These are phyloP conservation scores for Tychaedon coryphoeus DNA, from an alignment of 2,113 vertebrate genomes.

Conservation along the genomic window DNA sequence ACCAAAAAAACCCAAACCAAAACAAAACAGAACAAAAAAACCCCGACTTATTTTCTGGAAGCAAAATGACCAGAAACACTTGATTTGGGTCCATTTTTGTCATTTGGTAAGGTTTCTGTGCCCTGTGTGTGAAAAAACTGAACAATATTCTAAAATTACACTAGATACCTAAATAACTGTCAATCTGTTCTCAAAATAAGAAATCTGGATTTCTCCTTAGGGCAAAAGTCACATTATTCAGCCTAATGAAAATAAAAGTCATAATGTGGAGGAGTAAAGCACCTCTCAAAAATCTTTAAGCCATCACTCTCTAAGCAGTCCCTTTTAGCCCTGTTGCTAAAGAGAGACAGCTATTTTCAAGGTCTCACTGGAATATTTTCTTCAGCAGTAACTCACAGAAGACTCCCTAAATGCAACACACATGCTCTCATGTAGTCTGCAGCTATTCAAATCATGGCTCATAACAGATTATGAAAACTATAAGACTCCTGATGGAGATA, in stretches of 20 bases:
- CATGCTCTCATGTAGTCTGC: not conserved
- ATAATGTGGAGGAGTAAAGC: not conserved
- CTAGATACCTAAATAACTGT: not conserved
- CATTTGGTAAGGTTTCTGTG: not conserved
- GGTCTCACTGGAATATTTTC: not conserved
- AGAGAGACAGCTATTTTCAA: not conserved
- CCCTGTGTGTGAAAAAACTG: not conserved
- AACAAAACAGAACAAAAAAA: too few relatives aligned
- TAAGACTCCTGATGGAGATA: not conserved
- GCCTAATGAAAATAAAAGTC: constrained; percentile 2
- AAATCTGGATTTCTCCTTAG: not conserved
- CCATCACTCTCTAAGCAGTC: not conserved
- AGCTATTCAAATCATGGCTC: not conserved
- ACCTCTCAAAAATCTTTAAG: not conserved
- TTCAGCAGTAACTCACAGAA: not conserved
- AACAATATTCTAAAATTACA: not conserved
- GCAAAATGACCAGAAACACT: not conserved
- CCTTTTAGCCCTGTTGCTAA: not conserved
- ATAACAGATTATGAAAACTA: not conserved
- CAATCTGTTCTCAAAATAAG: not conserved
- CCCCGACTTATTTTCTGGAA: not conserved
- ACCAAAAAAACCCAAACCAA: not conserved
- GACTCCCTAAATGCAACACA: not conserved
- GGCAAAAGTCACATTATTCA: not conserved
- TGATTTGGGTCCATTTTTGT: not conserved